Evolutionary conservation across 2,888 invertebrate genomes (phyloP), one percentile per base, ranked within the genome.

Genomic region (Harpalus rubripes): DNA sequence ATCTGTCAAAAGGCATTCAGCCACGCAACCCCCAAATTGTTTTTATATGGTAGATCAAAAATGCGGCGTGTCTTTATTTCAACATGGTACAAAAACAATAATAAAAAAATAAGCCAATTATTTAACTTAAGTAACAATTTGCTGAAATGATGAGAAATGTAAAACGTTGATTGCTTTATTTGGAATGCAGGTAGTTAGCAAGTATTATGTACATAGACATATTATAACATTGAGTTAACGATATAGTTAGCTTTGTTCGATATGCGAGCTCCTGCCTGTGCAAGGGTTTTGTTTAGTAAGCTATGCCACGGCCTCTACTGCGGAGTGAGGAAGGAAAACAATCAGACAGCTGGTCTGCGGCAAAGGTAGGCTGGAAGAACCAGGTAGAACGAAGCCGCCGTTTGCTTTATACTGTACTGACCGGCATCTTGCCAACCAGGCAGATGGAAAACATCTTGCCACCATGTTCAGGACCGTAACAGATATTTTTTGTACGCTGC

Each of bases 321-420:
- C 44, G 10, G 44, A 12, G 44, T 12, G 44, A 52, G 44, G 44
- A 52, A 52, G 2, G 10, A 52, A 7, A 74, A 44, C 72, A 74
- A 52, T 74, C 72, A 74, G 72, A 74, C 72, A 74, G 72, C 72
- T 74, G 72, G 72, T 44, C 72, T 74, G 72, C 44, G 44, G 72
- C 44, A 26, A n/a, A 32, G 63, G 32, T 32, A 32, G 63, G 32
- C 15, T 0, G 0, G 68, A 2, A n/a, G n/a, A n/a, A n/a, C n/a
- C 41, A 68, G 68, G 68, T 68, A 68, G 12, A 68, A 18, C 16
- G 44, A 63, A 26, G 44, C 44, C 72, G 72, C 18, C 15, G 18
- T 18, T 44, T 10, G 44, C 41, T 16, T 52, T 32, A 32, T 0
- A 32, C n/a, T n/a, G 6, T 6, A 10, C 44, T 52, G 44, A 16